Evolutionary conservation across 2,888 invertebrate species (phyloP), one percentile per base, ranked within the genome.

Genomic region (Coelinius sp.): DNA sequence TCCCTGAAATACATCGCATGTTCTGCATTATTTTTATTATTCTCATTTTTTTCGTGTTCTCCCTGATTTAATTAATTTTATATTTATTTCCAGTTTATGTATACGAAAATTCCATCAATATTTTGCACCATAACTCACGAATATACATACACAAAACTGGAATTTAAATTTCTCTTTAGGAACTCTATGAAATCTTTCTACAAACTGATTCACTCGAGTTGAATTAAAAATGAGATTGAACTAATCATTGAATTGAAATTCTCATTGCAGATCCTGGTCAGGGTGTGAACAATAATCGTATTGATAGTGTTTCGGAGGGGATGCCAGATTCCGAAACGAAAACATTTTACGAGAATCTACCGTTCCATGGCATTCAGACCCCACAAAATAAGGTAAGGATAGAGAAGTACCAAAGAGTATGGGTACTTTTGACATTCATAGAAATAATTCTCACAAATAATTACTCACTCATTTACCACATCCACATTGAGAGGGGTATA

Each of bases 361-460:
- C 97, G 86, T 97, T 97, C 92, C 97, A 97, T 89, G 96, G 96
- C 83, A 92, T 97, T 86, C 96, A 96, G 90, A 94, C 95, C 89
- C 95, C 96, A 86, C 96, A 96, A 84, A 94, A 96, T 89, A 97
- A 97, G 95, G 97, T 97, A 92, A 89, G 85, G 78, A 56, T 24
- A 35, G 17, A 31, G 10, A 59, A 53, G 41, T 27, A 53, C 4
- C 22, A 2, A n/a, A 10, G 12, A 24, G n/a, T 24, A 53, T 53
- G 14, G n/a, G n/a, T 24, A 53, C 53, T 6, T 25, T 25, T n/a
- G 14, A n/a, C 53, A 53, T 53, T 53, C 6, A 59, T 7, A 59
- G 31, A 31, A 31, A 59, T 59, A 59, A 31, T 59, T 35, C 14
- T 1, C 17, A 20, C 20, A 59, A 59, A 59, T 59, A 59, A 31